A percentile compares a stretch with the other conserved stretches of the same genome.
Conservation (phyloP, 1,140 invertebrate genomes). For the Aphidius gifuensis region DNA sequence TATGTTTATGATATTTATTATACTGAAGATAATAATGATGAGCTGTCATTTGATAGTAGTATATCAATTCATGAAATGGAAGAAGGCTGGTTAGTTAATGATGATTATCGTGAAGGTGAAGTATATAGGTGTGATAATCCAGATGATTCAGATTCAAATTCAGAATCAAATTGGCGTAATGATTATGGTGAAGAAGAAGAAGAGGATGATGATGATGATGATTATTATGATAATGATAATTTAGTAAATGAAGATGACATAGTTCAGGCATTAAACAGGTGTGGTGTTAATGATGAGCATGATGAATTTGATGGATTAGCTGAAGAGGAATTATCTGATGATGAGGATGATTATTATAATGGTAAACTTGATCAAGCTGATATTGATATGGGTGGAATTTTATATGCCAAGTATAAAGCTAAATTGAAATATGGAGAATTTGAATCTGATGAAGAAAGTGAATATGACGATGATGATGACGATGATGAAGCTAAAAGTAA, state of each 20-base stretch:
- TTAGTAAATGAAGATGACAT: constrained; percentile 42
- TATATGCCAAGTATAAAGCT: constrained; percentile 59
- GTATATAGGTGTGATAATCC: constrained; percentile 42
- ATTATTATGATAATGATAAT: constrained; percentile 32
- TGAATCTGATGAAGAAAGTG: too few relatives aligned
- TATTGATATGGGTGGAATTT: constrained; percentile 53
- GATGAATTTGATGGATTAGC: constrained; percentile 23
- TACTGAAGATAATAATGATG: constrained; percentile 29
- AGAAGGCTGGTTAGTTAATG: constrained; percentile 38
- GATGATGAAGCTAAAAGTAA: constrained; percentile 35
- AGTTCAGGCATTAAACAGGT: constrained; percentile 38
- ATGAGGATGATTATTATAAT: constrained; percentile 45
- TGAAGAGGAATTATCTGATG: constrained; percentile 43
- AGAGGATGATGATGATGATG: not conserved
- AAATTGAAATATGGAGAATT: constrained; percentile 32
- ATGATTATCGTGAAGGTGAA: constrained; percentile 30
- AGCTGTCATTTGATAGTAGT: constrained; percentile 27
- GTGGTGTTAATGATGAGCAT: constrained; percentile 26
- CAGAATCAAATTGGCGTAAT: constrained; percentile 56
- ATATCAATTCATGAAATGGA: constrained; percentile 33
- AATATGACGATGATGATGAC: constrained; percentile 2
- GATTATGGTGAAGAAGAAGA: constrained; percentile 57
- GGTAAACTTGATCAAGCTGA: constrained; percentile 54
- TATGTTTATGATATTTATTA: constrained; percentile 51
- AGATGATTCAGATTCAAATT: constrained; percentile 58